A percentile compares a stretch with the other conserved stretches of the same genome.
Conservation (phyloP, 2,797 vertebrate genomes). For the Cossypha heuglini region DNA sequence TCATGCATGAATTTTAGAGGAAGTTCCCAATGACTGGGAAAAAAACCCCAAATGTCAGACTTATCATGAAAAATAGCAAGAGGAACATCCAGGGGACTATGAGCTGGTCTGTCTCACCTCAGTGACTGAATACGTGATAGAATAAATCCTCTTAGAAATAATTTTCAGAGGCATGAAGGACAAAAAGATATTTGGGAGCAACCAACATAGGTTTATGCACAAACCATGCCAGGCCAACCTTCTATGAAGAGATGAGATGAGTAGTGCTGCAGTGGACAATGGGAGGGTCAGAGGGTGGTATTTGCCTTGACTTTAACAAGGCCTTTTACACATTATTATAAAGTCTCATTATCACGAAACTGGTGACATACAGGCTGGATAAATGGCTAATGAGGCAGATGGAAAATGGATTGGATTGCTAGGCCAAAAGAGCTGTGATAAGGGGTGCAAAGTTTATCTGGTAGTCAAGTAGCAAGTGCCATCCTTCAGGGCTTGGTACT, state of each 20-base stretch:
- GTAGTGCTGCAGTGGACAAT: neutral
- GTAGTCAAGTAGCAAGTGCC: neutral
- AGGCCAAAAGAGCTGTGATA: neutral
- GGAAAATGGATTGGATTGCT: neutral
- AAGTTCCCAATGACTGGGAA: neutral
- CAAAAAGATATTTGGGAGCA: neutral
- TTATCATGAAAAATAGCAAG: neutral
- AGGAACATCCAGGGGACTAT: neutral
- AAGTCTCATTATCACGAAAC: neutral
- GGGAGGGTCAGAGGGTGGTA: neutral
- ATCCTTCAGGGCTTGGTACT: neutral
- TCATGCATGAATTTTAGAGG: neutral
- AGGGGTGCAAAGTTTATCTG: neutral
- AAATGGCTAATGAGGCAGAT: neutral
- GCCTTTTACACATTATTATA: neutral
- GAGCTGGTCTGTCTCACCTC: neutral
- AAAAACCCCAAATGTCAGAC: neutral
- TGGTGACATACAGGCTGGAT: neutral
- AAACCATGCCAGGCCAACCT: neutral
- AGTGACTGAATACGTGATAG: neutral
- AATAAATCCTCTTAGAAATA: neutral
- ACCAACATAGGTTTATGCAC: neutral
- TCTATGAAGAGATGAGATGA: neutral
- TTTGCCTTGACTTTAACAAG: neutral
- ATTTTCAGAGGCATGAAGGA: neutral